Evolutionary conservation across 2,888 invertebrate genomes (phyloP).

Genomic region (Quadroppia sp.): DNA sequence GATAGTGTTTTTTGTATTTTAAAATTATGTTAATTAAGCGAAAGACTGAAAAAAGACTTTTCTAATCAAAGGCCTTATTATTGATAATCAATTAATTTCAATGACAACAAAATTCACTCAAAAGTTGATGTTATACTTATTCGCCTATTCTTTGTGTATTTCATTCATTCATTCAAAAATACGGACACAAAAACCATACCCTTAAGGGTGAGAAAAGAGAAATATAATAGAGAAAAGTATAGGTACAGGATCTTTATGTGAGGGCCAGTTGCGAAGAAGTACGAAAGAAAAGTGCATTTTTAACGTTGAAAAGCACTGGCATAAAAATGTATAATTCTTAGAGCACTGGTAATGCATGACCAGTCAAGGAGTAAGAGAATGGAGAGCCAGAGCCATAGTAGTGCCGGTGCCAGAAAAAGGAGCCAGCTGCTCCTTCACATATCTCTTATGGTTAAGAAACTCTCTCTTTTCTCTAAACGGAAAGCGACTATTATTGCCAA

Average conservation of each 20-base stretch:
- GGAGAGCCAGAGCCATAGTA: no score
- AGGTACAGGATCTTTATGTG: neutral
- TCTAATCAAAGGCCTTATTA: neutral
- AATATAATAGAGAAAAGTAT: neutral
- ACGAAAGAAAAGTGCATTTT: neutral
- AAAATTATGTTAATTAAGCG: constrained; percentile 23
- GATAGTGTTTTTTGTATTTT: neutral
- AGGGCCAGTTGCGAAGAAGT: neutral
- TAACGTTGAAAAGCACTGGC: neutral
- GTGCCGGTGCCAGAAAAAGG: no score
- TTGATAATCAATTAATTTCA: neutral
- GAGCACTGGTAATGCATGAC: constrained; percentile 10
- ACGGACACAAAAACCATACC: no score
- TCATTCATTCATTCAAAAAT: no score
- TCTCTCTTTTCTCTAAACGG: neutral
- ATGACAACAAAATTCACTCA: no score
- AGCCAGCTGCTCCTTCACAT: no score
- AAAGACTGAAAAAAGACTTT: neutral
- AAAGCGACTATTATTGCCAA: neutral
- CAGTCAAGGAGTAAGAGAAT: constrained; percentile 27
- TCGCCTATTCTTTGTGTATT: no score
- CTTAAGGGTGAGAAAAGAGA: no score
- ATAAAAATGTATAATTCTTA: neutral
- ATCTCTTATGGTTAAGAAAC: neutral
- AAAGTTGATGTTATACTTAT: no score